Evolutionary conservation across 2,888 invertebrate genomes (phyloP), one percentile per base, ranked within the genome.

Genomic region (Steromphala cineraria): DNA sequence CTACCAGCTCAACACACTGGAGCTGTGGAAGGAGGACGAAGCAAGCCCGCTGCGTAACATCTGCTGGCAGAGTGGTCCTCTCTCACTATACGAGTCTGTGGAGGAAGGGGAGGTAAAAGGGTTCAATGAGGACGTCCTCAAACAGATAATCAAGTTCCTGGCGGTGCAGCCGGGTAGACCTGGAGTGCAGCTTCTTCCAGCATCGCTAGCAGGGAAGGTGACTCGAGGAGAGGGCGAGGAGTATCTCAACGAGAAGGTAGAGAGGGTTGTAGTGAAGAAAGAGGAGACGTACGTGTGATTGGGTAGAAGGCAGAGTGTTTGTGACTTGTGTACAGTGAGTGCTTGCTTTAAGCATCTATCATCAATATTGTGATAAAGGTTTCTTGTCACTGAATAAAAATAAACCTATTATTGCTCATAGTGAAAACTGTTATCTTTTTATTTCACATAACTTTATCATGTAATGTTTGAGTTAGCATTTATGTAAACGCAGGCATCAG

Each of bases 1-100:
- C 17, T 99, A 98, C 92, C 99, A 99, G 93, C 94, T 99, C 81
- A 99, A 99, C 92, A 98, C 93, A 0, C 81, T 97, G 87, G 95
- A 96, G 89, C 94, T 95, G 46, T 95, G 96, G 86, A 92, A 95
- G 87, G 86, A 89, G 52, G 84, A 87, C 53, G 84, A 86, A 3
- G 94, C 94, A 15, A 97, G 97, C 93, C 95, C 95, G 0, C 95
- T 95, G 87, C 94, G 95, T 75, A 98, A 98, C 92, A 91, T 97
- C 55, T 97, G 97, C 90, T 98, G 96, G 95, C 95, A 96, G 13
- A 96, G 96, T 0, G 94, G 95, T 75, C 95, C 96, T 53, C 90
- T 96, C 89, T 95, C 96, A 86, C 94, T 98, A 0, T 98, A 95
- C 93, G 96, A 97, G 17, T 94, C 94, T 67, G 94, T 97, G 67